Base-by-base conservation (phyloP, 2,888 invertebrate species). In the Panorpa germanica region DNA sequence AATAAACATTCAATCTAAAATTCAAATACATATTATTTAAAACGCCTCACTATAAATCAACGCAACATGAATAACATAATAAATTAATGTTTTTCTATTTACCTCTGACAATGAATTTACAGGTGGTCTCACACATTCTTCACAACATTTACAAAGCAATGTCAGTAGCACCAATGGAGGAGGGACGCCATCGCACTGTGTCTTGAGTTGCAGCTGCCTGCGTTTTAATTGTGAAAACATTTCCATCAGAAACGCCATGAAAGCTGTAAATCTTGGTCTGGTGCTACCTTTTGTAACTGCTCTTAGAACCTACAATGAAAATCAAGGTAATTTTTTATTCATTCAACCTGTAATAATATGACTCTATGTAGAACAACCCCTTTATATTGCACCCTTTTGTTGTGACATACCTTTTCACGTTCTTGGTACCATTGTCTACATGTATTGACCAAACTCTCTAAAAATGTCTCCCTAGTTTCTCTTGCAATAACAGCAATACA, bases 391-490 rank as follows among this genome's bases (percentile, higher is more conserved):
- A 4, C n/a, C 15, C 35, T 18, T 13, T 14, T 37, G 13, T 49
- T 45, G 35, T 53, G 47, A 16, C 57, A 55, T 43, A 70, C 60
- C 52, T 72, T 71, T 41, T 73, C 75, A 20, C 78, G 57, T 55
- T 86, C 83, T 51, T 82, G 82, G 56, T 81, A 86, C 76, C 76
- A 80, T 53, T 85, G 83, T 51, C 85, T 80, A 52, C 83, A 85
- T 22, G 77, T 82, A 53, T 88, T 88, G 40, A 88, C 62, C 40
- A 88, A 60, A 20, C 83, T 80, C 57, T 88, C 88, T 43, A 86
- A 61, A 55, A 86, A 88, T 23, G 85, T 86, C 57, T 83, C 81
- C 40, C 75, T 76, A 44, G 70, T 70, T 57, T 88, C 88, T 51
- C 74, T 76, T 62, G 83, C 82, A 40, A 85, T 82, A 28, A 86